Percentiles rank a stretch among this genome's conserved stretches.
phyloP scores from a whole-genome alignment of 2,888 invertebrate genomes.

The Drosophila meridionalis region DNA sequence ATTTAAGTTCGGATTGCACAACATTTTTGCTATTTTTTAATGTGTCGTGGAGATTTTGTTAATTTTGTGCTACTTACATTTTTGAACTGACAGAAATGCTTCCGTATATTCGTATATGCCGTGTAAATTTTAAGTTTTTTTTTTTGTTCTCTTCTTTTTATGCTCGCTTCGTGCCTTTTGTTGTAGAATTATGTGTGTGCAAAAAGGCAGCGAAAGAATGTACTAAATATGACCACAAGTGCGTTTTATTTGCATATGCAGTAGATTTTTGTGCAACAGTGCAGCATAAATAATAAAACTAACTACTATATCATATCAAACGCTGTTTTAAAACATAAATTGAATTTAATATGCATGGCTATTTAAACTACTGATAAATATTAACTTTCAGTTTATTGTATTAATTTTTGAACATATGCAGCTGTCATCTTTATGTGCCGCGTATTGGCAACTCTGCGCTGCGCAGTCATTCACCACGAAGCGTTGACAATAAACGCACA shows the following conservation, averaged over 20 bases:
- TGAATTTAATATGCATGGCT: neutral
- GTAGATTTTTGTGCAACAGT: conserved; percentile 14
- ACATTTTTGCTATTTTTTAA: conserved; percentile 54
- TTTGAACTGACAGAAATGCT: conserved; percentile 65
- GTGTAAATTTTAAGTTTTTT: conserved; percentile 44
- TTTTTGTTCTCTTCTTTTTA: conserved; percentile 19
- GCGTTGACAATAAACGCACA: conserved; percentile 9
- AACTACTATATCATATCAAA: neutral
- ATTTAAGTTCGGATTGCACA: conserved; percentile 60
- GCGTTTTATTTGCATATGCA: conserved; percentile 14
- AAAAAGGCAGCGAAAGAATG: conserved; percentile 41
- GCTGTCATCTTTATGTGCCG: neutral
- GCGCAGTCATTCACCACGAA: conserved; percentile 32
- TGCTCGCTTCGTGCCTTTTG: conserved; percentile 56
- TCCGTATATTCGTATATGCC: conserved; percentile 29
- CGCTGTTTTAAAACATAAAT: neutral
- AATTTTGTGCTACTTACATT: conserved; percentile 67
- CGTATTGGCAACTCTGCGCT: conserved; percentile 14
- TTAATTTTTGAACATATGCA: neutral
- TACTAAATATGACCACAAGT: conserved; percentile 31
- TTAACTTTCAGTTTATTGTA: neutral
- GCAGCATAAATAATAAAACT: neutral
- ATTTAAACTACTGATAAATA: neutral
- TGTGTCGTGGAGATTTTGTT: conserved; percentile 27
- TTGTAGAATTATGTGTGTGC: conserved; percentile 50